Evolutionary conservation across 2,797 vertebrate genomes (phyloP), one percentile per base, ranked within the genome.

Genomic region (Mastacembelus armatus): DNA sequence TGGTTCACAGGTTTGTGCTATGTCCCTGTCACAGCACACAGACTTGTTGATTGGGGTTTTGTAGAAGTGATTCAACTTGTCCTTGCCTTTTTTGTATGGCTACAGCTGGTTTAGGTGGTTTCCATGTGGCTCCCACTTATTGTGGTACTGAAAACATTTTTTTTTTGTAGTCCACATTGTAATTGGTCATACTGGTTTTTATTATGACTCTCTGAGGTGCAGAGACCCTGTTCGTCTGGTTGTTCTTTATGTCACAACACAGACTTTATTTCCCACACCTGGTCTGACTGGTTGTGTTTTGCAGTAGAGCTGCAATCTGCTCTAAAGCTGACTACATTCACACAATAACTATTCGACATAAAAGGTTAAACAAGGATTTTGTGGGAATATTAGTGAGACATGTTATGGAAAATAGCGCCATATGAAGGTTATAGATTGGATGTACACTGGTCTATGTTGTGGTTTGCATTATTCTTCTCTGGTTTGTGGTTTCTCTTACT

Each of bases 401-500:
- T 38, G 26, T 40, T 47, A 15, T 47, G 49, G 22, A 56, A 52
- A 54, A 38, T 7, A 36, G 4, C n/a, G 36, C 12, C 16, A 15
- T 26, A 4, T 60, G 50, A 61, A 58, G 7, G 43, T 62, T 50
- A 44, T 58, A 45, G 50, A 64, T 44, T 19, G 38, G 45, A 56
- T 11, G 27, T 15, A 12, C 16, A 3, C 44, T 48, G 35, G 2
- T 36, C 49, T 48, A 18, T 42, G 1, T 49, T 19, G 3, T 22
- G 15, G 56, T 18, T 54, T 27, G 9, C 12, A 2, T 45, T 57
- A 18, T 27, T 32, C 32, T 21, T 39, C 26, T 57, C 43, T 56
- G 49, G 36, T 52, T 43, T 74, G 52, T 48, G 35, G 43, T 67
- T 50, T 69, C 33, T 74, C 48, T 61, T 66, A 78, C 56, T 72